Evolutionary conservation across 2,888 invertebrate species (phyloP).

Genomic region (Chaetoderma sp.): DNA sequence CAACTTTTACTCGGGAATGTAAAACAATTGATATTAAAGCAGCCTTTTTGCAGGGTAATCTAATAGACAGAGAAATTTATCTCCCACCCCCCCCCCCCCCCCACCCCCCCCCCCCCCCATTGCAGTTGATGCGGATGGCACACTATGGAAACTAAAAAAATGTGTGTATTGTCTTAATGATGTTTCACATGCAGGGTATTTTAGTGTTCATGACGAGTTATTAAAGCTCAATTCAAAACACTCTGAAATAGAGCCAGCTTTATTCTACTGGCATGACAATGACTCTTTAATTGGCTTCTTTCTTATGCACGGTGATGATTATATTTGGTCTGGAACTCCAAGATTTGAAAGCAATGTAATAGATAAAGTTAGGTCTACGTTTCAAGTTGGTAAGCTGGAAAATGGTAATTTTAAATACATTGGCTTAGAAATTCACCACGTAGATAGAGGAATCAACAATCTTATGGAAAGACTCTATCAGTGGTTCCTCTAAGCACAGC

Average conservation of each 20-base stretch:
- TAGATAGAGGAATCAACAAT: conserved; percentile 15
- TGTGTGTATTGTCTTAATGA: conserved; percentile 23
- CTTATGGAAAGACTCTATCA: no score
- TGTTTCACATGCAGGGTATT: conserved; percentile 18
- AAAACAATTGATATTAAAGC: conserved; percentile 20
- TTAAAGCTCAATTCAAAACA: conserved; percentile 11
- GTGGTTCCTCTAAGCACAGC: no score
- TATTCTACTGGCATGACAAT: conserved; percentile 29
- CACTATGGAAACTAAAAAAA: conserved; percentile 17
- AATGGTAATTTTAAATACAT: conserved; percentile 27
- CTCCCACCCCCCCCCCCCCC: conserved; percentile 12
- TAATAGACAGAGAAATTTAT: conserved; percentile 11
- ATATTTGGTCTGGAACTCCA: conserved; percentile 27
- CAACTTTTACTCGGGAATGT: not conserved
- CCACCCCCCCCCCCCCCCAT: no score
- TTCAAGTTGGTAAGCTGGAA: conserved; percentile 26
- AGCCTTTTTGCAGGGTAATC: conserved; percentile 16
- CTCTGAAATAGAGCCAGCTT: conserved; percentile 31
- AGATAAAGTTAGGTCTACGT: conserved; percentile 13
- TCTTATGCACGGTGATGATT: conserved; percentile 35
- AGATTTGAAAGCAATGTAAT: conserved; percentile 26
- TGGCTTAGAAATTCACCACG: conserved; percentile 27
- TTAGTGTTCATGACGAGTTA: conserved; percentile 29
- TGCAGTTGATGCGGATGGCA: not conserved
- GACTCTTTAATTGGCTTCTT: conserved; percentile 24